phyloP scores from a whole-genome alignment of 64 coral and sea anemone genomes.

The Montipora efflorescens region DNA sequence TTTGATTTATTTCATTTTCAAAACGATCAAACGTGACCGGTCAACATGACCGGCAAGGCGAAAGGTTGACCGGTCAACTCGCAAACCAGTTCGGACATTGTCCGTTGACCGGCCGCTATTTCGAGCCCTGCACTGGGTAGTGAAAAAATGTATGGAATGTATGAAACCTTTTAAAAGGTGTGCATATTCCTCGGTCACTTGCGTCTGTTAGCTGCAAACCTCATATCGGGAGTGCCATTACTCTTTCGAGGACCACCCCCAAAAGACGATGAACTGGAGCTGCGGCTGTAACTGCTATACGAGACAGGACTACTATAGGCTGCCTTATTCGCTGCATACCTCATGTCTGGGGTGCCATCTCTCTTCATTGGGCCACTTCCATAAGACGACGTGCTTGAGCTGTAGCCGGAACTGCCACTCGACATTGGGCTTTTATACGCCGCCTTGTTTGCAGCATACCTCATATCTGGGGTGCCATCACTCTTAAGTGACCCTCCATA shows the following conservation, averaged over 20 bases:
- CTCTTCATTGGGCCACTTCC: slow-evolving; percentile 28
- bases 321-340: slow-evolving; percentile 20
- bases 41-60: too few species aligned
- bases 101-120: too few species aligned
- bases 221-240: neutral
- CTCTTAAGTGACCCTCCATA: neutral
- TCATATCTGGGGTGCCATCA: slow-evolving; percentile 47
- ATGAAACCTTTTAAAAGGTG: neutral
- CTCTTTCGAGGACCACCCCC: neutral
- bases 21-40: too few species aligned
- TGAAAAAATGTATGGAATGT: neutral
- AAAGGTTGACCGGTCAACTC: too few species aligned
- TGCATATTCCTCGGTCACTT: neutral
- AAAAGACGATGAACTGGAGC: neutral
- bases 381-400: neutral
- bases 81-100: too few species aligned
- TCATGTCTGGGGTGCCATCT: slow-evolving; percentile 46
- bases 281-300: slow-evolving; percentile 2
- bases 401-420: neutral
- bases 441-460: neutral
- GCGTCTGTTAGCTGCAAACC: slow-evolving; percentile 12
- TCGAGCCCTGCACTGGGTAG: neutral
- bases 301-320: neutral
- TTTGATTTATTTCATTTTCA: too few species aligned
- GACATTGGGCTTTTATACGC: neutral